Percentiles rank a stretch among this genome's conserved stretches.
These are phyloP conservation scores for Orycteropus afer DNA, from an alignment of 2,113 vertebrate species.

Conservation along the genomic window DNA sequence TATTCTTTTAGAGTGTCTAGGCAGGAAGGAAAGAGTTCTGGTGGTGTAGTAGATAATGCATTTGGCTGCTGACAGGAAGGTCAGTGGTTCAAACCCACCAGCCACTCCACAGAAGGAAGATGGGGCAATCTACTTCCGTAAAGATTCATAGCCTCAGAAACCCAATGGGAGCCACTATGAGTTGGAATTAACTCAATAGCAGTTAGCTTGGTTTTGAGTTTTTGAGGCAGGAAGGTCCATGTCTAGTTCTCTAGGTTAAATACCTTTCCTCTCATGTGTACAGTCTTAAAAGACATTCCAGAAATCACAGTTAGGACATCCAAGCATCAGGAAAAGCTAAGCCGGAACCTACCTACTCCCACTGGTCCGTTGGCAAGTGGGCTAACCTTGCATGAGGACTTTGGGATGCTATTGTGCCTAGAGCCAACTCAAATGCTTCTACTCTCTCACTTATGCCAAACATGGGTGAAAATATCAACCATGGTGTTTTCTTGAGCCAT, in stretches of 20 bases:
- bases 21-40: too few relatives aligned
- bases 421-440: slow-evolving; percentile 42
- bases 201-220: too few relatives aligned
- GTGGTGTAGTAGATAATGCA: too few relatives aligned
- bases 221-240: background rate
- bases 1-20: background rate
- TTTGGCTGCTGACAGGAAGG: too few relatives aligned
- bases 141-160: too few relatives aligned
- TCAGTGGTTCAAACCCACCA: too few relatives aligned
- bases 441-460: background rate
- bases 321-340: slow-evolving; percentile 4
- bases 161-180: too few relatives aligned
- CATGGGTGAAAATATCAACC: slow-evolving; percentile 15
- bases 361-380: background rate
- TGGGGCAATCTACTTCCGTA: too few relatives aligned
- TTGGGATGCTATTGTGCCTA: background rate
- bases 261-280: background rate
- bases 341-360: slow-evolving; percentile 23
- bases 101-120: too few relatives aligned
- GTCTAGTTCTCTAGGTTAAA: background rate
- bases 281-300: background rate
- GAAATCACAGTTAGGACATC: background rate
- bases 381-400: background rate
- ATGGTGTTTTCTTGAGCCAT: background rate
- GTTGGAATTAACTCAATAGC: too few relatives aligned